Evolutionary conservation across 2,888 invertebrate genomes (phyloP), one percentile per base, ranked within the genome.

Genomic region (Cataglyphis albicans): DNA sequence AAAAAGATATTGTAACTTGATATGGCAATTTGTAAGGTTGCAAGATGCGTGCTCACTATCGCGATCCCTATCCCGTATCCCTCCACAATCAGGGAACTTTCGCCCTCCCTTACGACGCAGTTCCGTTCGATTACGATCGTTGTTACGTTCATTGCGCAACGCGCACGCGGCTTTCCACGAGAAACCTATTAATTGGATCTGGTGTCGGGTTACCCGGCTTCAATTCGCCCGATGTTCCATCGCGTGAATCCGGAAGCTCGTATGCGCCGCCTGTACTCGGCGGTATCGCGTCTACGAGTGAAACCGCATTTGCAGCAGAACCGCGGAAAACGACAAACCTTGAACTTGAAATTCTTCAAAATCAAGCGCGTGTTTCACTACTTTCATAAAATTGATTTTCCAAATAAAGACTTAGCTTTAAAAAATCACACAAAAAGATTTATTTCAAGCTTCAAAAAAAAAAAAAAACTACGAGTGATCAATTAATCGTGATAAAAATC

Each of bases 151-250:
- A 86, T 63, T 35, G 83, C 78, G 76, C 82, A 67, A 80, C 76
- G 55, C 86, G 83, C 76, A 83, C 64, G 81, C 81, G 44, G 59
- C 75, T 81, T 78, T 89, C 82, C 82, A 78, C 85, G 82, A 89
- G 89, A 82, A 87, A 83, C 81, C 86, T 83, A 84, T 89, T 89
- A 89, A 89, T 89, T 89, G 89, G 89, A 89, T 89, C 84, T 70
- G 84, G 88, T 68, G 61, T 89, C 89, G 82, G 78, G 86, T 89
- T 88, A 88, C 88, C 21, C 73, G 65, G 82, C 86, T 86, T 82
- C 86, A 72, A 63, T 88, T 75, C 61, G 73, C 52, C 52, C 52
- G 82, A 48, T 85, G 85, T 67, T 65, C 81, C 65, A 38, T 29
- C 48, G 55, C 35, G 32, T 72, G 86, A 81, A 83, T 86, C 86